These are phyloP conservation scores for Malurus leucopterus DNA, from an alignment of 2,797 vertebrate genomes.

Conservation along the genomic window DNA sequence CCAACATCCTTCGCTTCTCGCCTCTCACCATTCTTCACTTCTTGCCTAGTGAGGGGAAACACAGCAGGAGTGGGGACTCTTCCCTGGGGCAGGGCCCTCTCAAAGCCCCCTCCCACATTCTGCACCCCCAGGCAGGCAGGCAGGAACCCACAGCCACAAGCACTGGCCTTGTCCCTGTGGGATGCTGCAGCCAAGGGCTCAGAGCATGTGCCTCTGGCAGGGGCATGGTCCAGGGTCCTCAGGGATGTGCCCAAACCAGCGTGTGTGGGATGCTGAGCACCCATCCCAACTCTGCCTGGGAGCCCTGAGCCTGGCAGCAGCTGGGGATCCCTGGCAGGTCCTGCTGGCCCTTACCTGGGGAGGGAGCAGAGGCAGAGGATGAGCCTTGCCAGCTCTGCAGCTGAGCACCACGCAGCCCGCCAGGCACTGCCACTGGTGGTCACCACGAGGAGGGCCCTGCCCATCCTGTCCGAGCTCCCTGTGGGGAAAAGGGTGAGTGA, in stretches of 20 bases:
- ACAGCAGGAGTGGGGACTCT: not conserved
- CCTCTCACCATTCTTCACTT: slow-evolving; percentile 69
- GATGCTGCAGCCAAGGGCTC: not conserved
- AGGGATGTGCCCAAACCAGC: not conserved
- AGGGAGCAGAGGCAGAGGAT: slow-evolving; percentile 83
- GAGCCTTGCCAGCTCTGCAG: slow-evolving; percentile 73
- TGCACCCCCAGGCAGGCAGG: not conserved
- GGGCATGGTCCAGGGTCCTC: rapidly evolving
- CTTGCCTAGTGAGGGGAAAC: slow-evolving; percentile 70
- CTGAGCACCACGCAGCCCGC: slow-evolving; percentile 72
- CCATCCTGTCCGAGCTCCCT: slow-evolving; percentile 85
- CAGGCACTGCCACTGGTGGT: slow-evolving; percentile 74
- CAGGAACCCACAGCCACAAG: not conserved
- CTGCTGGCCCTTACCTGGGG: slow-evolving; percentile 78
- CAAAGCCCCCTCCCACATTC: not conserved
- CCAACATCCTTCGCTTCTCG: slow-evolving; percentile 76
- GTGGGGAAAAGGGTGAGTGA: not conserved
- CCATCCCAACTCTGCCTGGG: not conserved
- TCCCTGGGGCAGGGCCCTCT: rapidly evolving
- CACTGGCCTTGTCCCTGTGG: rapidly evolving
- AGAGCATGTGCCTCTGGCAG: rapidly evolving
- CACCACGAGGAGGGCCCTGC: slow-evolving; percentile 84
- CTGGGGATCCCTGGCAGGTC: not conserved
- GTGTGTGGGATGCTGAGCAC: not conserved
- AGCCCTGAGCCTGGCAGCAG: not conserved